Base-by-base conservation (phyloP, 1,140 invertebrate genomes). In the Drosophila nasuta region DNA sequence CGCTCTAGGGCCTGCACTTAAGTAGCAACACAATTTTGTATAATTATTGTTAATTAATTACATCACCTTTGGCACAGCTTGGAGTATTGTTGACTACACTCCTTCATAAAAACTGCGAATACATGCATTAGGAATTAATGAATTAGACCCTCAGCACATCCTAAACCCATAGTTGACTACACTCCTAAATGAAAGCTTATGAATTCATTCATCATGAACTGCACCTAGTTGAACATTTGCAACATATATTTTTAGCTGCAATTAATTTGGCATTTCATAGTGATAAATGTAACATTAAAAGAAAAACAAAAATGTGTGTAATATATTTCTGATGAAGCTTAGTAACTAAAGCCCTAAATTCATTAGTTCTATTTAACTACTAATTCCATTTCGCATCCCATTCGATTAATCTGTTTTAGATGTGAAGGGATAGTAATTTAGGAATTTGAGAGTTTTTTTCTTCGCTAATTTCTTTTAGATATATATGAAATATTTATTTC, bases 11-110 rank as follows among this genome's bases (percentile, higher is more conserved):
- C 17, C 51, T 54, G 28, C 51, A 54, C 28, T 15, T 25, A 59
- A 43, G 20, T 45, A 28, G 41, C 57, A 54, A 5, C 7, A 7
- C 5, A 35, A 10, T 41, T 38, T 56, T 56, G 13, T 33, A 56
- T 38, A 38, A 48, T 48, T 48, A 48, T 48, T 20, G 2, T 48
- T 25, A 7, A 48, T 48, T 48, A 48, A 48, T 45, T 11, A 11
- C 35, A 7, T 35, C 11, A 30, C 11, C 51, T 28, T 52, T n/a
- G 35, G n/a, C 51, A 54, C 51, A 33, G 51, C n/a, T 33, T 33
- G 8, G 3, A 52, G 25, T 2, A 2, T 30, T 30, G 28, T 35
- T 35, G 13, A 54, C 51, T 8, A 28, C 48, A 49, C 20, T 8
- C 10, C 8, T 49, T 15, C 8, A 48, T 11, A 10, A 51, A 2